Conservation (phyloP, 2,888 invertebrate genomes). For the Liopterus haemorrhoidalis region DNA sequence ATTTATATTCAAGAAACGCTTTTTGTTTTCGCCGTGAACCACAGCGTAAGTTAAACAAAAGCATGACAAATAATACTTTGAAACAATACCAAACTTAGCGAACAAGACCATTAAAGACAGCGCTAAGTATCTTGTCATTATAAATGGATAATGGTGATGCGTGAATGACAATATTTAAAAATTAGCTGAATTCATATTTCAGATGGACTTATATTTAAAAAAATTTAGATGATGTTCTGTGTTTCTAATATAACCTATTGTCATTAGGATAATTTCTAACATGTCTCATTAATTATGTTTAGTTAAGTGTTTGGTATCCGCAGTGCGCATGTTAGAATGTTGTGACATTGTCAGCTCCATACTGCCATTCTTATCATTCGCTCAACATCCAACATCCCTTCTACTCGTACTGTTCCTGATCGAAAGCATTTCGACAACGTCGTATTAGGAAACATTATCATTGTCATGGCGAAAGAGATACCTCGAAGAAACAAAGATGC, state of each 20-base stretch:
- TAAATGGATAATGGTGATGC: constrained; percentile 12
- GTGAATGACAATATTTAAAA: constrained; percentile 24
- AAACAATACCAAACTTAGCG: too few relatives aligned
- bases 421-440: too few relatives aligned
- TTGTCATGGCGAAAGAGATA: too few relatives aligned
- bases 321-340: constrained; percentile 18
- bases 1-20: too few relatives aligned
- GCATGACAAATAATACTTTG: too few relatives aligned
- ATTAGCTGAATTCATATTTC: too few relatives aligned
- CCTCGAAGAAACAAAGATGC: too few relatives aligned
- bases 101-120: constrained; percentile 21
- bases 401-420: background rate
- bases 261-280: constrained; percentile 15
- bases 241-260: constrained; percentile 12
- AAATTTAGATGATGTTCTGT: background rate
- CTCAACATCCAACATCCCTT: background rate
- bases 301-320: background rate
- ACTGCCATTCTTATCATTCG: constrained; percentile 35
- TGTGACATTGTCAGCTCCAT: constrained; percentile 39
- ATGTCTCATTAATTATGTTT: constrained; percentile 4
- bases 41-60: too few relatives aligned
- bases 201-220: too few relatives aligned
- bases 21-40: too few relatives aligned
- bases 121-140: constrained; percentile 19
- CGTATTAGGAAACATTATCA: too few relatives aligned